A percentile compares a stretch with the other conserved stretches of the same genome.
phyloP scores from a whole-genome alignment of 2,888 invertebrate genomes.

The Eupeodes latifasciatus region DNA sequence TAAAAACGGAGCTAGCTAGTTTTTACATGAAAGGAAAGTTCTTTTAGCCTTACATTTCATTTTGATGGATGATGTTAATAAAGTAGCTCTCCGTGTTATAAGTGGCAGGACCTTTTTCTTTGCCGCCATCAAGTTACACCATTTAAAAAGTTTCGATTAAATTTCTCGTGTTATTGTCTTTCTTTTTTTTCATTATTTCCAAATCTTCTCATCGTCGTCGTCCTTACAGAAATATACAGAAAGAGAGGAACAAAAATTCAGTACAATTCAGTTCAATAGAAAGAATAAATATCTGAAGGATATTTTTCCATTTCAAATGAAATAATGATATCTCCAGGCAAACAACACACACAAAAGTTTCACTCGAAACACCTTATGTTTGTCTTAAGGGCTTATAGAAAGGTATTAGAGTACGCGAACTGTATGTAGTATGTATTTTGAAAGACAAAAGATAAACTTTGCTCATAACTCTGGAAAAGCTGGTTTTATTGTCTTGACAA shows the following conservation, averaged over 20 bases:
- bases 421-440: not conserved
- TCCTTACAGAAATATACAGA: not conserved
- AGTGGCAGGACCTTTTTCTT: not conserved
- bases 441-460: conserved; percentile 68
- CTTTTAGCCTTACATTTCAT: conserved; percentile 19
- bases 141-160: conserved; percentile 22
- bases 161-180: not conserved
- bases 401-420: conserved; percentile 4
- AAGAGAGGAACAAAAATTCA: not conserved
- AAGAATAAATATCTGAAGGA: conserved; percentile 45
- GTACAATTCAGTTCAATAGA: not conserved
- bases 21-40: not conserved
- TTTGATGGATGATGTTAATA: conserved; percentile 37
- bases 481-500: conserved; percentile 61
- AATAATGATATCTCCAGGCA: conserved; percentile 23
- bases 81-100: conserved; percentile 12
- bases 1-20: conserved; percentile 9
- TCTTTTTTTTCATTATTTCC: not conserved
- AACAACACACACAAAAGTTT: conserved; percentile 42
- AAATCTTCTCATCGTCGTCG: not conserved
- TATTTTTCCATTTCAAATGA: conserved; percentile 32
- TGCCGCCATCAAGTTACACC: not conserved
- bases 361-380: conserved; percentile 51
- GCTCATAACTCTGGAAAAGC: conserved; percentile 50
- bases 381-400: conserved; percentile 57